A percentile compares a stretch with the other conserved stretches of the same genome.
Evolutionary conservation across 2,888 invertebrate genomes (phyloP).

Genomic region (Drosophila birchii): DNA sequence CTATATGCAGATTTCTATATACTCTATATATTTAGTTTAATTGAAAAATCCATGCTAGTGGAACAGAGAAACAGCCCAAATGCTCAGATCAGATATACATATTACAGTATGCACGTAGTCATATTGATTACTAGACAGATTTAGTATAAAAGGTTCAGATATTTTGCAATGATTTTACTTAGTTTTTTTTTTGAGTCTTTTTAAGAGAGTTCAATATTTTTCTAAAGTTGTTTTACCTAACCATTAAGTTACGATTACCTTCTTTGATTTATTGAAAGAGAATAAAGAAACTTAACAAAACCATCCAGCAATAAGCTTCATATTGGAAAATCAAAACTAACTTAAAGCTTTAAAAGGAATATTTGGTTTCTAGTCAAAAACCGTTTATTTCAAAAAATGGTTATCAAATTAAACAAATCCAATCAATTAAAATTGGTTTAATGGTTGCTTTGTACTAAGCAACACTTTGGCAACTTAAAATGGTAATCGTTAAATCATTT

Average conservation of each 20-base stretch:
- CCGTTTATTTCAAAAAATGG: neutral
- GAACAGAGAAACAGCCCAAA: slow-evolving; percentile 36
- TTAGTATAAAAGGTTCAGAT: slow-evolving; percentile 28
- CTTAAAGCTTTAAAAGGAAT: too few species aligned
- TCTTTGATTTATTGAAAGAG: neutral
- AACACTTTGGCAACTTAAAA: slow-evolving; percentile 9
- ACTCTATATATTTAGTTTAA: slow-evolving; percentile 12
- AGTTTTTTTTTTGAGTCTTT: slow-evolving; percentile 4
- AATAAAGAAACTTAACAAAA: neutral
- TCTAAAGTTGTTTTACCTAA: neutral
- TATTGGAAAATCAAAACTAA: neutral
- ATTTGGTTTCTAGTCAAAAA: neutral
- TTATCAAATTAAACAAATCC: neutral
- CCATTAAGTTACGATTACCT: neutral
- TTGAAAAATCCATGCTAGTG: slow-evolving; percentile 34
- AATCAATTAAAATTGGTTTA: neutral
- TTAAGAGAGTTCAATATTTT: neutral
- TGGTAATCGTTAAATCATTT: neutral
- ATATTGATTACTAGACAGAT: slow-evolving; percentile 4
- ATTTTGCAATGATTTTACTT: slow-evolving; percentile 14
- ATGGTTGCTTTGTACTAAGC: slow-evolving; percentile 13
- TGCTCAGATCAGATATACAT: slow-evolving; percentile 29
- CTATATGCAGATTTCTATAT: slow-evolving; percentile 10
- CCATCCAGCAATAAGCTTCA: neutral
- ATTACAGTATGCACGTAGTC: slow-evolving; percentile 4